Base-by-base conservation (phyloP, 2,113 vertebrate species). In the Peromyscus californicus region DNA sequence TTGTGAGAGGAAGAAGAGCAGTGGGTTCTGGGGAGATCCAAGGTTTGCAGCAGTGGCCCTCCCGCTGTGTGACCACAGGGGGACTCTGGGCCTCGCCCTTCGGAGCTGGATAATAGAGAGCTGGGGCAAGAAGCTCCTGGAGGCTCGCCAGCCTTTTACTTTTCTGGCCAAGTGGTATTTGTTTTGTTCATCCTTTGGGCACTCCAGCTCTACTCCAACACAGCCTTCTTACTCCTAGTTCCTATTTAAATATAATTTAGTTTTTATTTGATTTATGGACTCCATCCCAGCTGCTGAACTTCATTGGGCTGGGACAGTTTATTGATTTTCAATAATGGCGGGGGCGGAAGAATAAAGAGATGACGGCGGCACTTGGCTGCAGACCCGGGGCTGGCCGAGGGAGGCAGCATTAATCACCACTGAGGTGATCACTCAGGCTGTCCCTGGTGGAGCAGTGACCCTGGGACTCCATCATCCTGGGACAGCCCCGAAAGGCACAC, bases 291-390 rank as follows among this genome's bases (percentile, higher is more conserved):
- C 95, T 54, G 42, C 96, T 97, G 97, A 98, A 98, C 98, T 98
- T 97, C 97, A 98, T 97, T 96, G 65, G 70, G 87, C 97, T 96
- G 90, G 95, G 97, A 94, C 29, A 31, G 95, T 80, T 95, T 97
- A 98, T 98, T 98, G 98, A 98, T 98, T 98, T 98, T 98, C 98
- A 97, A 96, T 98, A 98, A 97, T 76, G 15, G 96, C n/a, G 45
- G 93, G 93, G 90, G 90, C 93, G 84, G 84, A 93, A 89, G 93
- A 96, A 98, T 97, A 97, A 93, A 97, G 97, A 97, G 93, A 98
- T 96, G 97, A 97, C 97, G 97, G 93, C 87, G 69, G 82, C 84
- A 59, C 94, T 97, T 98, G 98, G 96, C 97, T 95, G 75, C 95
- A 92, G 96, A 95, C 88, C 42, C 36, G 31, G 83, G 93, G 91